Conservation (phyloP, 2,797 vertebrate genomes). For the Pseudochromis fuscus region DNA sequence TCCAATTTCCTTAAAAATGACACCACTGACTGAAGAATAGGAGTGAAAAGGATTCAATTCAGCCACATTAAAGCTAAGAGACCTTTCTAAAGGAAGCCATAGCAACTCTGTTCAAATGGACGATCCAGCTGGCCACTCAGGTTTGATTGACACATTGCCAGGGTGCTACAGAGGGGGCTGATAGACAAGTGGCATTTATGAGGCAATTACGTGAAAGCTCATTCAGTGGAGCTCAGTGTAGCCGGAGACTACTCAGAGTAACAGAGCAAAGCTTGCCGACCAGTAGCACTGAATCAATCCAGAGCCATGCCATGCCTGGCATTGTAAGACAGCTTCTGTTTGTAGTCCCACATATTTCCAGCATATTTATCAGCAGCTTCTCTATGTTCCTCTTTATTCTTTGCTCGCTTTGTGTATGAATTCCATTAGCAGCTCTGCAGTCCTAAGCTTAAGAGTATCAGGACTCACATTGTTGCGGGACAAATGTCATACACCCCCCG, state of each 20-base stretch:
- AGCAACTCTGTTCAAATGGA: conserved; percentile 65
- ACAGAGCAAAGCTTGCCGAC: conserved; percentile 62
- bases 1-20: conserved; percentile 42
- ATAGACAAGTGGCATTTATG: conserved; percentile 88
- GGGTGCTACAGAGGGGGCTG: conserved; percentile 70
- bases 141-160: conserved; percentile 85
- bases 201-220: conserved; percentile 86
- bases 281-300: conserved; percentile 63
- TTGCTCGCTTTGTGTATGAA: conserved; percentile 59
- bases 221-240: conserved; percentile 70
- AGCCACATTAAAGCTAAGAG: conserved; percentile 51
- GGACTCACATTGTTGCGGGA: conserved; percentile 81
- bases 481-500: conserved; percentile 82
- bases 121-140: conserved; percentile 73
- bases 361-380: conserved; percentile 71
- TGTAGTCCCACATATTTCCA: conserved; percentile 73
- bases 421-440: conserved; percentile 49
- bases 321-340: conserved; percentile 62
- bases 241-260: conserved; percentile 42
- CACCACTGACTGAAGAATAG: conserved; percentile 21
- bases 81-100: conserved; percentile 64
- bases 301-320: conserved; percentile 48
- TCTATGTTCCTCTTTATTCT: conserved; percentile 59
- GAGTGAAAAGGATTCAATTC: conserved; percentile 37
- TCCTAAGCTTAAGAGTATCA: conserved; percentile 65